phyloP scores from a whole-genome alignment of 30 jellyfish, hydroid and myxozoan species.

The Cassiopea xamachana region DNA sequence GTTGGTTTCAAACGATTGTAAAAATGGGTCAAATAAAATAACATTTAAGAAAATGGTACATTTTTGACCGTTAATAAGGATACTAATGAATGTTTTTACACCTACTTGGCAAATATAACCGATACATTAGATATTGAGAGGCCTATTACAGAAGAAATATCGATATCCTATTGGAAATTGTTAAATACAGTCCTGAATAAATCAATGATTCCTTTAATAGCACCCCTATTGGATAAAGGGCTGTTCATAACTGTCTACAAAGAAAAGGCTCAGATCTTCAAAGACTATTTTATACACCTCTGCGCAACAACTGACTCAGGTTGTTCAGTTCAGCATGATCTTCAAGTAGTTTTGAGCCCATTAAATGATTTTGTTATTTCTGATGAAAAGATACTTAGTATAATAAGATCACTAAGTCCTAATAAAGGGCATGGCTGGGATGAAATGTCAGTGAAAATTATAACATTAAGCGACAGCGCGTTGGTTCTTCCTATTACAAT shows the following conservation, averaged over 20 bases:
- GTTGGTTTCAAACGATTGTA: conserved; percentile 19
- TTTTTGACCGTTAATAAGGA: conserved; percentile 7
- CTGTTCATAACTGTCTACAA: no score
- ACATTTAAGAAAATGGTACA: not conserved
- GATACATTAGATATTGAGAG: conserved; percentile 3
- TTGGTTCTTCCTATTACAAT: not conserved
- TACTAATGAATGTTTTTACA: conserved; percentile 3
- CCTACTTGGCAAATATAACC: conserved; percentile 26
- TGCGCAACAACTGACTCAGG: no score
- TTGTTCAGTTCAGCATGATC: no score
- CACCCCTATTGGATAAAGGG: no score
- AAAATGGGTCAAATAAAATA: conserved; percentile 4
- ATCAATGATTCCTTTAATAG: no score
- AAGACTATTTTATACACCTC: no score
- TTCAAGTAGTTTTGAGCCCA: no score
- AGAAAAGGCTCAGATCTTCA: no score
- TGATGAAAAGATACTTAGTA: no score
- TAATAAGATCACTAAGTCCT: not conserved
- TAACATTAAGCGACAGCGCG: not conserved
- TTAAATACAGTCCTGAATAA: no score
- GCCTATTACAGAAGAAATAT: not conserved
- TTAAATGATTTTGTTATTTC: no score
- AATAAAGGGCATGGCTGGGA: not conserved
- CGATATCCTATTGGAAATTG: not conserved
- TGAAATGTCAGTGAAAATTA: not conserved